These are phyloP conservation scores for Marasmarcha lunaedactyla DNA, from an alignment of 2,888 invertebrate genomes.

Conservation along the genomic window DNA sequence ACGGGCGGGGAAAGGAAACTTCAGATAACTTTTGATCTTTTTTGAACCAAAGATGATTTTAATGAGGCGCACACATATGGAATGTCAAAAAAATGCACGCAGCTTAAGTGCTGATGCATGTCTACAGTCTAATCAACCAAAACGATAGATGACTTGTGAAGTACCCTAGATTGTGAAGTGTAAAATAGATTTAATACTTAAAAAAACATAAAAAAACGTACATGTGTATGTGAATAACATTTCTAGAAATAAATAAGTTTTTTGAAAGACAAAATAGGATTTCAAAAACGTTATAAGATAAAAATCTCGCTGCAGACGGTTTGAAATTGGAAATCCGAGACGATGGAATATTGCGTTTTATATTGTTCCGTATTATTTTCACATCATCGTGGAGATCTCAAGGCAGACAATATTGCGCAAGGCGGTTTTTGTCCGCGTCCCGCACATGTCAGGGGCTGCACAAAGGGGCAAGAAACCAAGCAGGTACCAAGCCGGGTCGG, in stretches of 20 bases:
- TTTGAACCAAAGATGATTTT: slow-evolving; percentile 62
- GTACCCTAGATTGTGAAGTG: slow-evolving; percentile 57
- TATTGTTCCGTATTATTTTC: slow-evolving; percentile 49
- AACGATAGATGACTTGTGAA: slow-evolving; percentile 49
- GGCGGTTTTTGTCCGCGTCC: slow-evolving; percentile 50
- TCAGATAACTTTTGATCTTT: slow-evolving; percentile 70
- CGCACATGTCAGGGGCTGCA: slow-evolving; percentile 59
- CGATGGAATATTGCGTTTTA: slow-evolving; percentile 33
- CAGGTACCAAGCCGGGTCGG: slow-evolving; percentile 56
- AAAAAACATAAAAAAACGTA: no score
- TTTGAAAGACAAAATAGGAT: background rate
- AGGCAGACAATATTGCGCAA: slow-evolving; percentile 58
- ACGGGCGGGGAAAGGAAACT: slow-evolving; percentile 35
- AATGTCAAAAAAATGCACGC: slow-evolving; percentile 57
- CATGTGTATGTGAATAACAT: no score
- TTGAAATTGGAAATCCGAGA: slow-evolving; percentile 28
- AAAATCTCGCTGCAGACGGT: slow-evolving; percentile 24
- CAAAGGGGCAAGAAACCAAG: slow-evolving; percentile 40
- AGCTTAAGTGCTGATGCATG: slow-evolving; percentile 65
- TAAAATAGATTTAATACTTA: slow-evolving; percentile 26
- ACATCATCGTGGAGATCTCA: slow-evolving; percentile 43
- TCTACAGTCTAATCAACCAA: slow-evolving; percentile 48
- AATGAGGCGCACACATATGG: slow-evolving; percentile 67
- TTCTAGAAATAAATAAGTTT: no score
- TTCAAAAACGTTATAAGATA: slow-evolving; percentile 21